These are phyloP conservation scores for Prunella strophiata DNA, from an alignment of 2,797 vertebrate genomes.

Conservation along the genomic window DNA sequence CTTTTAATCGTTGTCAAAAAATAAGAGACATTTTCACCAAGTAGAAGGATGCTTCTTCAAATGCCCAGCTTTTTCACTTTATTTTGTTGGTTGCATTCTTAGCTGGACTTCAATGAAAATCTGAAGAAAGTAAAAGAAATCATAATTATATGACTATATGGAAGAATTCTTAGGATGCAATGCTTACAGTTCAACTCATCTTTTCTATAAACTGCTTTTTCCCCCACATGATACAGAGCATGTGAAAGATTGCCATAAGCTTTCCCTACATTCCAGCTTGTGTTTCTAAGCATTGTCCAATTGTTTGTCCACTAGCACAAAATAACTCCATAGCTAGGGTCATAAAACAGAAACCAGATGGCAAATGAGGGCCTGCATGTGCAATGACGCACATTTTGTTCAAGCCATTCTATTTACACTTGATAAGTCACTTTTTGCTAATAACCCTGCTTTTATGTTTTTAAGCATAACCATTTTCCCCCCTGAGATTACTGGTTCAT, in stretches of 20 bases:
- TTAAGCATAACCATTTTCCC: neutral
- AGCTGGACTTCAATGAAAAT: slow-evolving; percentile 42
- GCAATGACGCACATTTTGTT: slow-evolving; percentile 36
- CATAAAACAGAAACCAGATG: slow-evolving; percentile 43
- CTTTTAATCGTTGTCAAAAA: slow-evolving; percentile 76
- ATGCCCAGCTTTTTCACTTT: slow-evolving; percentile 29
- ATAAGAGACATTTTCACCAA: slow-evolving; percentile 70
- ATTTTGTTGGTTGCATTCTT: slow-evolving; percentile 42
- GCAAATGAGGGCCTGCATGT: neutral
- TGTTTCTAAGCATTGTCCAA: slow-evolving; percentile 18
- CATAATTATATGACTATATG: neutral
- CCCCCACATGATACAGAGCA: neutral
- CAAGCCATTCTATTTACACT: slow-evolving; percentile 42
- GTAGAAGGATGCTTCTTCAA: slow-evolving; percentile 56
- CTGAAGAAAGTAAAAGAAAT: slow-evolving; percentile 64
- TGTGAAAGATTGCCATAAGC: neutral
- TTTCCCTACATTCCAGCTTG: neutral
- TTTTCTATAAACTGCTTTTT: neutral
- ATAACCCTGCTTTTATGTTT: neutral
- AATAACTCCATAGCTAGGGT: neutral
- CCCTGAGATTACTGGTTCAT: neutral
- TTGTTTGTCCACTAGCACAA: slow-evolving; percentile 12
- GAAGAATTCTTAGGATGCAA: neutral
- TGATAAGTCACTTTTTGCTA: slow-evolving; percentile 45
- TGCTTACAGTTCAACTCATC: neutral